phyloP scores from a whole-genome alignment of 2,888 invertebrate genomes.

The Xanthia icteritia region DNA sequence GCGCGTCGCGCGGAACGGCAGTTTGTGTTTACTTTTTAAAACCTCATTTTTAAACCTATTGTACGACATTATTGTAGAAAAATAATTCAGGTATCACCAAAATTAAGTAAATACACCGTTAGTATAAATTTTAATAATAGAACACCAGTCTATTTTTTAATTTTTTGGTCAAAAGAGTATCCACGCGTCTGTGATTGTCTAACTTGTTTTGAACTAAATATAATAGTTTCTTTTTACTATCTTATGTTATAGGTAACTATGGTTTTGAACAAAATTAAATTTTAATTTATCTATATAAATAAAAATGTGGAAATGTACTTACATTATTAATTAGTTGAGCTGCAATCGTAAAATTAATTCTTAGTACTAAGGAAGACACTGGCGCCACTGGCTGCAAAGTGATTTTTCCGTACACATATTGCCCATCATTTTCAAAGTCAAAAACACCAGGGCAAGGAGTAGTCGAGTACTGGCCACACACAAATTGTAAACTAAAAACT shows the following conservation, averaged over 20 bases:
- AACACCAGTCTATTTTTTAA: neutral
- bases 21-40: slow-evolving; percentile 5
- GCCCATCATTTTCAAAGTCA: slow-evolving; percentile 76
- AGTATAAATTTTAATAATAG: neutral
- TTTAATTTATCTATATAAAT: neutral
- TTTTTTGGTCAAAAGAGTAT: neutral
- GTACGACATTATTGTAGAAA: neutral
- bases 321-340: slow-evolving; percentile 72
- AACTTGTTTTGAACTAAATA: neutral
- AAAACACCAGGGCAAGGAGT: slow-evolving; percentile 83
- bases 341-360: slow-evolving; percentile 79
- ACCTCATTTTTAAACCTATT: neutral
- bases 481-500: slow-evolving; percentile 68
- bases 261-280: neutral
- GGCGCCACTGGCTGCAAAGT: slow-evolving; percentile 71
- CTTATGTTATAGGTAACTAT: neutral
- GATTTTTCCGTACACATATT: slow-evolving; percentile 75
- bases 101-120: neutral
- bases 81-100: neutral
- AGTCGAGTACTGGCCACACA: slow-evolving; percentile 71
- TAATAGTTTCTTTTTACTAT: neutral
- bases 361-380: slow-evolving; percentile 71
- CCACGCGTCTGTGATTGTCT: neutral
- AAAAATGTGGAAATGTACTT: slow-evolving; percentile 64
- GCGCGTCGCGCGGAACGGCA: neutral